Conservation (phyloP, 2,888 invertebrate species). For the Galeopsomyia nigrocyanea region DNA sequence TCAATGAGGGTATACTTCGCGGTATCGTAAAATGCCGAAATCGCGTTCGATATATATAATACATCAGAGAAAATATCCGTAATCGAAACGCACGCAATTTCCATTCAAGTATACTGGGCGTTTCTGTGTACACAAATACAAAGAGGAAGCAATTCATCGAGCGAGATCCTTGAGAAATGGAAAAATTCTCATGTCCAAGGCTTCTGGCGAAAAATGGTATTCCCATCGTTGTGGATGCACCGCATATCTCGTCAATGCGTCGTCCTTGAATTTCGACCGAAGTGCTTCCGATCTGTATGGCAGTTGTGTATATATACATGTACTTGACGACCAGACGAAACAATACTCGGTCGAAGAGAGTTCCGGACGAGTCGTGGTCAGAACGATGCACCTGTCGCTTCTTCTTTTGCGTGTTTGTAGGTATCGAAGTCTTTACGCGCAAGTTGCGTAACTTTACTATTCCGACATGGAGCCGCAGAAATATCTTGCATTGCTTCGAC, state of each 20-base stretch:
- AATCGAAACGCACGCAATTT: too few species aligned
- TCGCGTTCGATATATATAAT: too few species aligned
- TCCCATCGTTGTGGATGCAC: constrained; percentile 18
- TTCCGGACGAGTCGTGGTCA: background rate
- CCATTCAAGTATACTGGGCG: too few species aligned
- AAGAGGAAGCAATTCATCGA: too few species aligned
- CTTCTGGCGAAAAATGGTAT: constrained; percentile 10
- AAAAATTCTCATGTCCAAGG: background rate
- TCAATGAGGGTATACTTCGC: too few species aligned
- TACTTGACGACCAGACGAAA: background rate
- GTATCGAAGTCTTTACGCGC: background rate
- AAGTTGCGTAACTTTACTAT: constrained; percentile 14
- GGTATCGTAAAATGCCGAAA: too few species aligned
- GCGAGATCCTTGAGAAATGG: too few species aligned
- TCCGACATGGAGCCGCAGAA: background rate
- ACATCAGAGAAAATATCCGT: too few species aligned
- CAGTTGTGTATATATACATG: too few species aligned
- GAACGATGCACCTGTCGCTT: constrained; percentile 26
- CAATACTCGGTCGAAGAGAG: constrained; percentile 7
- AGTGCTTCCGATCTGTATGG: background rate
- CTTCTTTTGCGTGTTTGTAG: background rate
- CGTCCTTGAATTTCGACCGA: constrained; percentile 12
- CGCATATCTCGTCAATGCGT: background rate
- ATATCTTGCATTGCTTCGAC: constrained; percentile 10
- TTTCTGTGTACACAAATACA: too few species aligned